Evolutionary conservation across 2,113 vertebrate genomes (phyloP).

Genomic region (Toxostoma redivivum): DNA sequence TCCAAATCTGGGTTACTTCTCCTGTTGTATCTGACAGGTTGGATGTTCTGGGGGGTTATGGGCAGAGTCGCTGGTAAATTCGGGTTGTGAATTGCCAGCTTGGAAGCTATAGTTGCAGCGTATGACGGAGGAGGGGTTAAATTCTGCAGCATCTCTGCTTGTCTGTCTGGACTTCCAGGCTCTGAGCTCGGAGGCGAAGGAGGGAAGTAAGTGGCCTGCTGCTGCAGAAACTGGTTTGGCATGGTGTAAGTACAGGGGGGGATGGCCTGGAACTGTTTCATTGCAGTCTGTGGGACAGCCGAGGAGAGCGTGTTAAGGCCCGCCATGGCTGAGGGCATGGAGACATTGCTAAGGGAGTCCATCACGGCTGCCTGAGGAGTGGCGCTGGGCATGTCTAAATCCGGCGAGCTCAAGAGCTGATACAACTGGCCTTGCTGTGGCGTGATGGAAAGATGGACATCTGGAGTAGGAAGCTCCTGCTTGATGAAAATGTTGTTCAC

Average conservation of each 20-base stretch:
- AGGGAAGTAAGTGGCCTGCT: slow-evolving; percentile 85
- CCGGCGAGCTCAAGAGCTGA: slow-evolving; percentile 89
- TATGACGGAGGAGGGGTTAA: slow-evolving; percentile 92
- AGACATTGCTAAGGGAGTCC: slow-evolving; percentile 75
- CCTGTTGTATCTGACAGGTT: slow-evolving; percentile 82
- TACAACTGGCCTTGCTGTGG: slow-evolving; percentile 88
- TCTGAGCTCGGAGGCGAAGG: slow-evolving; percentile 94
- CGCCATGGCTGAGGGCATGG: slow-evolving; percentile 78
- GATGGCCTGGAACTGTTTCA: slow-evolving; percentile 79
- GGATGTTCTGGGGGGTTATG: slow-evolving; percentile 75
- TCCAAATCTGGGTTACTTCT: slow-evolving; percentile 95
- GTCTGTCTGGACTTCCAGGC: slow-evolving; percentile 90
- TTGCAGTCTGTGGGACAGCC: slow-evolving; percentile 72
- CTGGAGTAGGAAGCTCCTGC: slow-evolving; percentile 87
- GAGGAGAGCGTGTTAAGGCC: slow-evolving; percentile 78
- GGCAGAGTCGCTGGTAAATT: slow-evolving; percentile 77
- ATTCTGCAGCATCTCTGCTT: slow-evolving; percentile 89
- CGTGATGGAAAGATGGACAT: slow-evolving; percentile 79
- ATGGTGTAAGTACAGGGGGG: slow-evolving; percentile 78
- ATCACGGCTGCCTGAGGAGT: slow-evolving; percentile 78
- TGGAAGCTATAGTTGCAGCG: slow-evolving; percentile 91
- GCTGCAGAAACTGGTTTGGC: slow-evolving; percentile 76
- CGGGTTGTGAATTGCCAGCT: slow-evolving; percentile 81
- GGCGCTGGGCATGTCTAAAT: slow-evolving; percentile 83
- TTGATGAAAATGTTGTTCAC: slow-evolving; percentile 87